phyloP scores from a whole-genome alignment of 2,113 vertebrate species.

The Hyaena hyaena region DNA sequence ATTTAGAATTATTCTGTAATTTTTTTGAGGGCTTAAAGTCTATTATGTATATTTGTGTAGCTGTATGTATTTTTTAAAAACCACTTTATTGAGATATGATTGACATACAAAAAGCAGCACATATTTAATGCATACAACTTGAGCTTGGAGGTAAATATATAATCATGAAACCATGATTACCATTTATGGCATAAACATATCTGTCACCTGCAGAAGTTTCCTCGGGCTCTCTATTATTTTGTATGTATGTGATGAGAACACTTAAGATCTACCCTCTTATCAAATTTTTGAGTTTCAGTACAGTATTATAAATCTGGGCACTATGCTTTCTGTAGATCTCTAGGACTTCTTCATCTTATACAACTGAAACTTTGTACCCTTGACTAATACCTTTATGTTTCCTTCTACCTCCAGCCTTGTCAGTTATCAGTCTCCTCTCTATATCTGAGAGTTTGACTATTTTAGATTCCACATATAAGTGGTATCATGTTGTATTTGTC shows the following conservation, averaged over 20 bases:
- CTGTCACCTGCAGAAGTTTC: not conserved
- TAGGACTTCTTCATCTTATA: not conserved
- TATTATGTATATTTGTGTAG: not conserved
- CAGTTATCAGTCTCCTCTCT: not conserved
- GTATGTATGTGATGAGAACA: not conserved
- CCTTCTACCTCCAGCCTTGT: not conserved
- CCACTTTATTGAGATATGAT: not conserved
- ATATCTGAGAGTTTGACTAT: not conserved
- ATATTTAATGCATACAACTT: not conserved
- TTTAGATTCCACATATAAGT: not conserved
- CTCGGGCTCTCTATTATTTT: not conserved
- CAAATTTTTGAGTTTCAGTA: not conserved
- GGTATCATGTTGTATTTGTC: not conserved
- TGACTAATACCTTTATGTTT: not conserved
- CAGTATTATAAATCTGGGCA: not conserved
- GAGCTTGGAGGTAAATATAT: not conserved
- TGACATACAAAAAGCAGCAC: not conserved
- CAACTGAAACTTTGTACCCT: not conserved
- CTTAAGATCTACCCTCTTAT: not conserved
- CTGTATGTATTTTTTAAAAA: not conserved
- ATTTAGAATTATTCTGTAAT: conserved; percentile 20
- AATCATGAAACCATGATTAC: not conserved
- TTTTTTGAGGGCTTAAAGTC: not conserved
- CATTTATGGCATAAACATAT: not conserved
- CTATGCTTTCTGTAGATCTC: not conserved